Evolutionary conservation across 2,113 vertebrate species (phyloP), one percentile per base, ranked within the genome.

Genomic region (Propithecus coquereli): DNA sequence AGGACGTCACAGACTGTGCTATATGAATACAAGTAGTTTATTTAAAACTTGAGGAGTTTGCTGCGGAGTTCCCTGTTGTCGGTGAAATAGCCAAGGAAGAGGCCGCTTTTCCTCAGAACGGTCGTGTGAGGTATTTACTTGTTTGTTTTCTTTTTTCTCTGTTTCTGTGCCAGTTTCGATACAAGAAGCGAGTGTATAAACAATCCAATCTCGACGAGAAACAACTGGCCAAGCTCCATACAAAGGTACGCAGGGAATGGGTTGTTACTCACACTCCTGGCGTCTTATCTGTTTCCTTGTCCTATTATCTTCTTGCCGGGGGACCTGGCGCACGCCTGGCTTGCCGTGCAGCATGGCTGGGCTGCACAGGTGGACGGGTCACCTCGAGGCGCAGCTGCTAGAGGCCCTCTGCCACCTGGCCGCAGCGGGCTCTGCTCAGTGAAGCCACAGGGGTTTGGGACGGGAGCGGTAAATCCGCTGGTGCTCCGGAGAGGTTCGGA

Each of bases 171-270:
- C 94, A 99, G 99, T 99, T 99, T 97, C 99, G 99, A 3, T 99
- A 99, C 97, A 99, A 99, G 98, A 99, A 99, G 95, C 98, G 99
- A 85, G 99, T 99, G 61, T 99, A 99, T 96, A 99, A 98, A 37
- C 99, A 99, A 96, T 98, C 99, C 61, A 99, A 98, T 68, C 98
- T 99, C 59, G 99, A 99, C 94, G 99, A 99, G 98, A 99, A 99
- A 81, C 99, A 99, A 84, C 97, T 99, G 98, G 99, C 99, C 97
- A 99, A 99, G 97, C 99, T 99, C 71, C 99, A 99, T 97, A 99
- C 99, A 0, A 99, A 99, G 99, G 99, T 99, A 95, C 23, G 95
- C 9, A 6, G 37, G 86, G 43, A 0, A 0, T 0, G 16, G 23
- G 30, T 6, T 1, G 17, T 0, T 1, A 3, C 16, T 25, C 7